These are phyloP conservation scores for Rissa tridactyla DNA, from an alignment of 2,113 vertebrate genomes.

Conservation along the genomic window DNA sequence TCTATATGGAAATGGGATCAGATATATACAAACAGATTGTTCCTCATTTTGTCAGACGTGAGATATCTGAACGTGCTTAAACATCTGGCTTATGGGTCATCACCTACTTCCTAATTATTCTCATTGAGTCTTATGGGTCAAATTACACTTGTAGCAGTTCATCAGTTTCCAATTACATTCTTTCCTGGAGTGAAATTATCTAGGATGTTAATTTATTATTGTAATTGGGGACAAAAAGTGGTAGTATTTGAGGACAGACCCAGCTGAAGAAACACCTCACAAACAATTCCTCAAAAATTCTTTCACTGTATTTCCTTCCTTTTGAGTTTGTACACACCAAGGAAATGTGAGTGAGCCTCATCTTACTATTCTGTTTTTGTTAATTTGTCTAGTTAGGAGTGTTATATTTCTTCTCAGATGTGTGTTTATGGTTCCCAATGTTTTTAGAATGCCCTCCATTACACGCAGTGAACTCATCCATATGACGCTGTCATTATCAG, in stretches of 20 bases:
- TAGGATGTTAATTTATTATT: background rate
- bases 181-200: background rate
- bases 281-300: background rate
- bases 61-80: background rate
- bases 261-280: background rate
- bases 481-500: background rate
- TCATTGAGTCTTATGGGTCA: background rate
- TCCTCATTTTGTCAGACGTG: background rate
- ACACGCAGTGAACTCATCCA: background rate
- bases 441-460: background rate
- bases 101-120: background rate
- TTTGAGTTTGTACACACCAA: background rate
- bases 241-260: background rate
- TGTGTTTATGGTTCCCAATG: background rate
- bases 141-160: background rate
- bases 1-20: background rate
- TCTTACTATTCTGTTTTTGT: background rate
- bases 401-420: background rate
- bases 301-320: background rate
- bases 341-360: rapidly evolving
- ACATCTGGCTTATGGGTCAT: background rate
- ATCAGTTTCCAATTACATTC: background rate
- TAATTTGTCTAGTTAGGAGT: background rate
- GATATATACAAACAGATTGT: rapidly evolving
- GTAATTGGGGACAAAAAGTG: background rate